phyloP scores from a whole-genome alignment of 2,888 invertebrate genomes.

The Trichopria drosophilae region DNA sequence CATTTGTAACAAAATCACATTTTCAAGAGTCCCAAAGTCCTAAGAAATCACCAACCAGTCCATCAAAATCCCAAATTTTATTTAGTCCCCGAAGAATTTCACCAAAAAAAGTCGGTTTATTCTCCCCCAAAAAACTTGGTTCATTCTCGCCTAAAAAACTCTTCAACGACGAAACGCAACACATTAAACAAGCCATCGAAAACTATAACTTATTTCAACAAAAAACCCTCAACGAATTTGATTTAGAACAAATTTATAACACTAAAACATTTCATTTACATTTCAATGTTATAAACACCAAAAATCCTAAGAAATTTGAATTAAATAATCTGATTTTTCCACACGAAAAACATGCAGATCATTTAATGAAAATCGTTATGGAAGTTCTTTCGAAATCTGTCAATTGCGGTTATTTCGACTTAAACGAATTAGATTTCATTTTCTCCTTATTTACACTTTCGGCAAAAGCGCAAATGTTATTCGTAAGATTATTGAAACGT shows the following conservation, averaged over 20 bases:
- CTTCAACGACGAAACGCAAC: slow-evolving; percentile 26
- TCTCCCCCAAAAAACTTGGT: slow-evolving; percentile 16
- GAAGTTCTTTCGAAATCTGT: slow-evolving; percentile 45
- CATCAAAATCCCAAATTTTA: not conserved
- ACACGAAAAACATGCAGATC: slow-evolving; percentile 37
- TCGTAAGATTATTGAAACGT: slow-evolving; percentile 47
- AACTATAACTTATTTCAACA: slow-evolving; percentile 45
- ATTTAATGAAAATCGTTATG: slow-evolving; percentile 40
- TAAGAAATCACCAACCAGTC: no score
- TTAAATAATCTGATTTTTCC: slow-evolving; percentile 37
- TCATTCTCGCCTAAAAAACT: slow-evolving; percentile 28
- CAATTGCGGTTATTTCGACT: slow-evolving; percentile 52
- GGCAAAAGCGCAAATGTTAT: slow-evolving; percentile 43
- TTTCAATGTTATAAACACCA: slow-evolving; percentile 30
- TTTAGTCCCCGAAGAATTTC: not conserved
- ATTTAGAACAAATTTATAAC: slow-evolving; percentile 44
- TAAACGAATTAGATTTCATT: slow-evolving; percentile 43
- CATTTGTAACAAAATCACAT: no score
- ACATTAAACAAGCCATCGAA: slow-evolving; percentile 35
- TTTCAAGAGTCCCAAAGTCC: no score
- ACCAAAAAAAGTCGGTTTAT: slow-evolving; percentile 13
- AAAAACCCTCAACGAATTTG: slow-evolving; percentile 40
- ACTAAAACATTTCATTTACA: slow-evolving; percentile 31
- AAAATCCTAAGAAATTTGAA: slow-evolving; percentile 39
- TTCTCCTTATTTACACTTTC: slow-evolving; percentile 43